These are phyloP conservation scores for Choloepus didactylus DNA, from an alignment of 2,797 vertebrate genomes.

Conservation along the genomic window DNA sequence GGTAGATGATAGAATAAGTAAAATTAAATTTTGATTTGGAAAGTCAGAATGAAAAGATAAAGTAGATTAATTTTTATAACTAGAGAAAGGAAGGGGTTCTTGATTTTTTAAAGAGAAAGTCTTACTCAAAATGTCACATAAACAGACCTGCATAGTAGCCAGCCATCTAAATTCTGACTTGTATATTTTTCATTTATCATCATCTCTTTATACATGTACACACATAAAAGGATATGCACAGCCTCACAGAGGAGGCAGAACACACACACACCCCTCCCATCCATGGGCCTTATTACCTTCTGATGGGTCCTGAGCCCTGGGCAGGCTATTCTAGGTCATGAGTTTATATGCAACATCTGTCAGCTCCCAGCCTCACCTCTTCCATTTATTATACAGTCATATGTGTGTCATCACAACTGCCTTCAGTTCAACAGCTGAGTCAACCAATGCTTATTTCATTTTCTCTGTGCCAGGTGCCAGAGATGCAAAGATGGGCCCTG, in stretches of 20 bases:
- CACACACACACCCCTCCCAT: fast-evolving
- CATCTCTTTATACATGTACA: not conserved
- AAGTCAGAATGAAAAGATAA: constrained; percentile 56
- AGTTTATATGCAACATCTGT: too few relatives aligned
- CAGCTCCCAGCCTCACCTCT: too few relatives aligned
- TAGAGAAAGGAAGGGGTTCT: constrained; percentile 39
- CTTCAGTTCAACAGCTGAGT: not conserved
- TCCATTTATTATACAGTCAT: not conserved
- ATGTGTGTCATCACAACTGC: too few relatives aligned
- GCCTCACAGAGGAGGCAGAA: not conserved
- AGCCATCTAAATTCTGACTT: not conserved
- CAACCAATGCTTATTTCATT: not conserved
- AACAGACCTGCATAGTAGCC: not conserved
- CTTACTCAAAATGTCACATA: constrained; percentile 14
- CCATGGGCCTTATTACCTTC: not conserved
- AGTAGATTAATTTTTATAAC: constrained; percentile 25
- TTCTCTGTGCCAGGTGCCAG: not conserved
- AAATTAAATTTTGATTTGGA: constrained; percentile 56
- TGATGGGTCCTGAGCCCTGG: too few relatives aligned
- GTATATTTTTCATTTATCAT: not conserved
- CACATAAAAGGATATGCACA: not conserved
- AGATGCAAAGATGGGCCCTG: not conserved
- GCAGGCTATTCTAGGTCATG: not conserved
- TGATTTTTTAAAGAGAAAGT: not conserved
- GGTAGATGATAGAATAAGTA: constrained; percentile 35